A percentile compares a stretch with the other conserved stretches of the same genome.
Conservation (phyloP, 2,113 vertebrate species). For the Hiodon alosoides region DNA sequence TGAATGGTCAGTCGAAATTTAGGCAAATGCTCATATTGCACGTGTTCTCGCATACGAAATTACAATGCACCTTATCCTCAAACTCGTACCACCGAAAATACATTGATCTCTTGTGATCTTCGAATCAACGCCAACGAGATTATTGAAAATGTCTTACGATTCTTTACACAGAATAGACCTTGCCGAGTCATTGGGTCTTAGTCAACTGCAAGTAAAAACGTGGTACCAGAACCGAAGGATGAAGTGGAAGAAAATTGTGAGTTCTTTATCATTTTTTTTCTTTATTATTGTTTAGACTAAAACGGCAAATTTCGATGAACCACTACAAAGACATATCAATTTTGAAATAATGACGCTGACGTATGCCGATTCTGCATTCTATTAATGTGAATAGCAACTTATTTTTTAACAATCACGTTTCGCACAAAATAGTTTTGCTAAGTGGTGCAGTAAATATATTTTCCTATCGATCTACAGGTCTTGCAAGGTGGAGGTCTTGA, state of each 20-base stretch:
- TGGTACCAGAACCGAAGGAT: constrained; percentile 99
- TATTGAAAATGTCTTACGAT: background rate
- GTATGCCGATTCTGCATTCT: too few relatives aligned
- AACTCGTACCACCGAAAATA: too few relatives aligned
- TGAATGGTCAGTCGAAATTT: too few relatives aligned
- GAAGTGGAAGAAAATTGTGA: constrained; percentile 99
- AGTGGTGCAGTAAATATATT: background rate
- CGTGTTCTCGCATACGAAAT: too few relatives aligned
- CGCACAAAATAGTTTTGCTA: background rate
- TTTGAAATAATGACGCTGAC: too few relatives aligned
- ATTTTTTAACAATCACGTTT: background rate
- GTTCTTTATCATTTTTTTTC: constrained; percentile 42
- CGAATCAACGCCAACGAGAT: background rate
- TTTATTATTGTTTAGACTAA: background rate
- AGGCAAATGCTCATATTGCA: too few relatives aligned
- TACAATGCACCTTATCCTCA: too few relatives aligned
- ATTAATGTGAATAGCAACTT: background rate
- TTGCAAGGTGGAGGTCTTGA: constrained; percentile 92
- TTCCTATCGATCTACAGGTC: constrained; percentile 62
- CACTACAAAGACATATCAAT: too few relatives aligned
- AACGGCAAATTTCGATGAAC: background rate
- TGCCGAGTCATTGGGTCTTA: constrained; percentile 94
- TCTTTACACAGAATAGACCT: constrained; percentile 84
- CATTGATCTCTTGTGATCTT: too few relatives aligned
- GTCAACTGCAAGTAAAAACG: constrained; percentile 97